phyloP scores from a whole-genome alignment of 2,113 vertebrate species.

The Amblyopsis rosae region DNA sequence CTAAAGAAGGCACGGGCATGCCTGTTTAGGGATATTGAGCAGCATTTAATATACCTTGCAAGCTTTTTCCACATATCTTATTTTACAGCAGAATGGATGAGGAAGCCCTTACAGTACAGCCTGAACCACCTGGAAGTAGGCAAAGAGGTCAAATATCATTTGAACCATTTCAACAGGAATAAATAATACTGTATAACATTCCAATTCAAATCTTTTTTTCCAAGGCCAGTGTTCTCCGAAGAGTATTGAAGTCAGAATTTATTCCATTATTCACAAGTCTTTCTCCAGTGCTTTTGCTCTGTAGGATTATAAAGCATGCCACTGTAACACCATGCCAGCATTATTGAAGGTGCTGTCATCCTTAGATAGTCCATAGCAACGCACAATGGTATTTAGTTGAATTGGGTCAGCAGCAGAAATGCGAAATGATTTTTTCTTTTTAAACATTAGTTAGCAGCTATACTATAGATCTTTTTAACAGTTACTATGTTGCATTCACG shows the following conservation, averaged over 20 bases:
- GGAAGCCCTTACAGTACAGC: too few relatives aligned
- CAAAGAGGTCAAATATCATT: background rate
- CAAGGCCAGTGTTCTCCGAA: background rate
- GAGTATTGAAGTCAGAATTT: background rate
- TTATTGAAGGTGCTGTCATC: background rate
- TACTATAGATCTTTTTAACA: background rate
- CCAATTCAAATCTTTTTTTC: conserved; percentile 13
- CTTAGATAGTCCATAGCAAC: background rate
- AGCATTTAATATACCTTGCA: too few relatives aligned
- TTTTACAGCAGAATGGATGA: too few relatives aligned
- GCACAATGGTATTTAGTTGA: background rate
- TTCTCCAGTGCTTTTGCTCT: conserved; percentile 10
- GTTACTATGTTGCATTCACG: too few relatives aligned
- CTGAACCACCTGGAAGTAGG: background rate
- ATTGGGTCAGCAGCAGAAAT: background rate
- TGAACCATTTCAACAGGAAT: background rate
- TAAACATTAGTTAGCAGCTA: background rate
- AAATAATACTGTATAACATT: conserved; percentile 3
- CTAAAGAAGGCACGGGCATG: too few relatives aligned
- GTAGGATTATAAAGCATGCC: conserved; percentile 3
- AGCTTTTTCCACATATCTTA: too few relatives aligned
- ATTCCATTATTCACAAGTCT: conserved; percentile 10
- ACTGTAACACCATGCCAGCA: background rate
- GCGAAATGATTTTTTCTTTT: background rate
- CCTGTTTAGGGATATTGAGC: too few relatives aligned